Evolutionary conservation across 2,888 invertebrate genomes (phyloP).

Genomic region (Xestia c-nigrum): DNA sequence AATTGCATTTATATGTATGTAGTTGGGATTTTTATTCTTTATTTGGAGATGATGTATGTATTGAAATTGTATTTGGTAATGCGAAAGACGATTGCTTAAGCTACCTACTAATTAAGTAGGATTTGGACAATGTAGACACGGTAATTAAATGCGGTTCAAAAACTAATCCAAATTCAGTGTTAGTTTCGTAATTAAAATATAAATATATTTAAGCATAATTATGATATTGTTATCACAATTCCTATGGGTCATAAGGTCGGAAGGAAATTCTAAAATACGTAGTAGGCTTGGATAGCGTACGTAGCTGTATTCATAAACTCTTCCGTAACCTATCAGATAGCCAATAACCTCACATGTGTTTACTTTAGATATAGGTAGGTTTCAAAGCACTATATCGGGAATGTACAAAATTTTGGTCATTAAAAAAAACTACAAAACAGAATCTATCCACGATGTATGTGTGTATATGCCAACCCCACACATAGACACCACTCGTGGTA

Average conservation of each 20-base stretch:
- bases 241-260: not conserved
- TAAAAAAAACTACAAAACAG: conserved; percentile 63
- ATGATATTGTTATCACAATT: not conserved
- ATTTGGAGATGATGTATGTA: not conserved
- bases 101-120: not conserved
- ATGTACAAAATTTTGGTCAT: conserved; percentile 56
- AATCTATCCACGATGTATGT: conserved; percentile 46
- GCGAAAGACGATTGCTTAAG: not conserved
- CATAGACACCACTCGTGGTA: conserved; percentile 21
- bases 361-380: conserved; percentile 8
- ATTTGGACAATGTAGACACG: not conserved
- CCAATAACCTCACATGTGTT: conserved; percentile 11
- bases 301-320: not conserved
- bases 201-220: not conserved
- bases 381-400: conserved; percentile 39
- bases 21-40: conserved; percentile 26
- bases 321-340: not conserved
- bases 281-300: too few species aligned
- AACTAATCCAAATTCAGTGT: not conserved
- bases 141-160: not conserved
- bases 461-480: conserved; percentile 52
- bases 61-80: not conserved
- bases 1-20: conserved; percentile 64
- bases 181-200: not conserved
- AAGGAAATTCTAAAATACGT: not conserved